Percentiles rank a stretch among this genome's conserved stretches.
phyloP scores from a whole-genome alignment of 2,113 vertebrate genomes.

The Dendrocopos noguchii region DNA sequence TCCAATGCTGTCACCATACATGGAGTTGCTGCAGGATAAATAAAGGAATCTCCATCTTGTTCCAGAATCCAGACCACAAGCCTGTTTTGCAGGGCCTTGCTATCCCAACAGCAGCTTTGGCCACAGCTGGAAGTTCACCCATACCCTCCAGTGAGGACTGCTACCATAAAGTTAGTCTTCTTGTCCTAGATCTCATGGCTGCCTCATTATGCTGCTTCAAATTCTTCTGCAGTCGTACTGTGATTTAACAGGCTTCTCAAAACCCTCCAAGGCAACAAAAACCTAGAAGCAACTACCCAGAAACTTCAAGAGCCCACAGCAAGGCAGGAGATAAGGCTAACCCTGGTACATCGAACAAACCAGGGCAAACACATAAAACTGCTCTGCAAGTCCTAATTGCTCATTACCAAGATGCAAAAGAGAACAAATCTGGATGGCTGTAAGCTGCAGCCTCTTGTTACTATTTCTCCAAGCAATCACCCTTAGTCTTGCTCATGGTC shows the following conservation, averaged over 20 bases:
- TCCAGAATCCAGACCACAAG: not conserved
- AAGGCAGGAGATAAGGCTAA: not conserved
- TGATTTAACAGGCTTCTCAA: not conserved
- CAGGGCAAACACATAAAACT: slow-evolving; percentile 21
- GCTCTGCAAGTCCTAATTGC: not conserved
- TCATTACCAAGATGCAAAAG: slow-evolving; percentile 8
- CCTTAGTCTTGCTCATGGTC: not conserved
- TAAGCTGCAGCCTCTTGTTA: not conserved
- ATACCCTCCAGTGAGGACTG: not conserved
- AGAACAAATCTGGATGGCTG: not conserved
- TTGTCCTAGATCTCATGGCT: not conserved
- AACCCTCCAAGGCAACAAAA: not conserved
- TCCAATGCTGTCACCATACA: not conserved
- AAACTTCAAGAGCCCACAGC: not conserved
- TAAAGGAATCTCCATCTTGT: not conserved
- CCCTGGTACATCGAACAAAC: not conserved
- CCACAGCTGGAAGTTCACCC: not conserved
- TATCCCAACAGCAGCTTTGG: not conserved
- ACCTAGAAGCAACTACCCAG: not conserved
- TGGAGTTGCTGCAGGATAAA: not conserved
- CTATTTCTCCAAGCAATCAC: not conserved
- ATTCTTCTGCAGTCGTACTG: not conserved
- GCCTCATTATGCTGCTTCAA: not conserved
- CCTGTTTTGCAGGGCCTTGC: not conserved
- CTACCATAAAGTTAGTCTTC: not conserved